A percentile compares a stretch with the other conserved stretches of the same genome.
These are phyloP conservation scores for Yponomeuta plumbellus DNA, from an alignment of 2,888 invertebrate species.

Conservation along the genomic window DNA sequence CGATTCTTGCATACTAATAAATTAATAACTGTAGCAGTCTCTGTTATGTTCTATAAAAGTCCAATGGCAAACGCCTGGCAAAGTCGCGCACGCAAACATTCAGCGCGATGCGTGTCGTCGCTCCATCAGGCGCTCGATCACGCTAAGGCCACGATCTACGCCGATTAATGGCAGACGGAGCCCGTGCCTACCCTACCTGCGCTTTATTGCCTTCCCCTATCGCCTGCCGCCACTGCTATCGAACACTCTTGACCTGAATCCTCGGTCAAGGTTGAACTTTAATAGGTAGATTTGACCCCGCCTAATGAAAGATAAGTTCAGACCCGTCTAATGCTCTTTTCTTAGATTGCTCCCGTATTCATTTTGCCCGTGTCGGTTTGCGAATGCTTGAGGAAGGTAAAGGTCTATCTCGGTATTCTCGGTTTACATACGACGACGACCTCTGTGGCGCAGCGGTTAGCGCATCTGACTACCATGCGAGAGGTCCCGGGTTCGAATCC, in stretches of 20 bases:
- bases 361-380: background rate
- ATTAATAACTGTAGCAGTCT: no score
- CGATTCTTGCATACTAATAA: no score
- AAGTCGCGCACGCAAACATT: constrained; percentile 44
- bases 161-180: constrained; percentile 50
- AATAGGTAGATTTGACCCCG: constrained; percentile 1
- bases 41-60: background rate
- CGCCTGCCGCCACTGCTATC: constrained; percentile 35
- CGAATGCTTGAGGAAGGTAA: background rate
- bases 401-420: background rate
- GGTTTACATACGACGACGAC: no score
- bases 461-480: no score
- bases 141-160: constrained; percentile 63
- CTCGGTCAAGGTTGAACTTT: constrained; percentile 51
- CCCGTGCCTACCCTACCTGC: constrained; percentile 42
- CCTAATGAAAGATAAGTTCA: constrained; percentile 11
- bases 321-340: background rate
- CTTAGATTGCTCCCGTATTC: background rate
- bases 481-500: no score
- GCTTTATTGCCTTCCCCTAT: constrained; percentile 56
- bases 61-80: constrained; percentile 44
- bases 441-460: no score
- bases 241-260: constrained; percentile 31
- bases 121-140: constrained; percentile 56
- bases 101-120: constrained; percentile 47